Conservation (phyloP, 2,888 invertebrate genomes). For the Cryptophagus acutangulus region DNA sequence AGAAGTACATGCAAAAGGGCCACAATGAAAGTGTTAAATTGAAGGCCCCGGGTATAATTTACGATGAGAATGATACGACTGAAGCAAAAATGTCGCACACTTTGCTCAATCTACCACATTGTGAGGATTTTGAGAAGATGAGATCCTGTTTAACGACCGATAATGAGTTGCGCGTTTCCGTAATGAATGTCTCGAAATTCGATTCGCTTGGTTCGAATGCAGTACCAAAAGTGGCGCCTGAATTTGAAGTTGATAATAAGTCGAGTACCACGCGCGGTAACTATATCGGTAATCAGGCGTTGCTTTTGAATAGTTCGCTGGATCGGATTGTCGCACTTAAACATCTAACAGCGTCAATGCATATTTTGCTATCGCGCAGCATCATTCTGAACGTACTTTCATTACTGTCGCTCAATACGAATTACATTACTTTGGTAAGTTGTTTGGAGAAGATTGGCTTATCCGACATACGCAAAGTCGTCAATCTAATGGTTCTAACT, state of each 20-base stretch:
- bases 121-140: slow-evolving; percentile 38
- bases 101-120: slow-evolving; percentile 34
- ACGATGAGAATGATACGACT: slow-evolving; percentile 40
- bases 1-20: slow-evolving; percentile 41
- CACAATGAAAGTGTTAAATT: slow-evolving; percentile 27
- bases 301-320: slow-evolving; percentile 45
- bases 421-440: slow-evolving; percentile 38
- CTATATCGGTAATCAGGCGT: slow-evolving; percentile 50
- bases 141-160: slow-evolving; percentile 43
- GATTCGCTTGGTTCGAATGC: slow-evolving; percentile 54
- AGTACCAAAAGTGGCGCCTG: slow-evolving; percentile 43
- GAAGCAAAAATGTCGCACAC: slow-evolving; percentile 39
- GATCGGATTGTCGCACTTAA: slow-evolving; percentile 53
- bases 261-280: background rate
- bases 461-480: slow-evolving; percentile 55
- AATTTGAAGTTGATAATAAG: slow-evolving; percentile 34
- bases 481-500: slow-evolving; percentile 56
- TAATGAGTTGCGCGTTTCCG: slow-evolving; percentile 38
- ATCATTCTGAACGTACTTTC: slow-evolving; percentile 55
- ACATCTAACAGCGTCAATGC: slow-evolving; percentile 50
- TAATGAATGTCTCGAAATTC: slow-evolving; percentile 48
- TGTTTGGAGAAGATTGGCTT: slow-evolving; percentile 47
- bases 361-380: slow-evolving; percentile 53
- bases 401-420: slow-evolving; percentile 41
- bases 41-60: slow-evolving; percentile 46